Conservation (phyloP, 2,888 invertebrate genomes). For the Orchesella flavescens region DNA sequence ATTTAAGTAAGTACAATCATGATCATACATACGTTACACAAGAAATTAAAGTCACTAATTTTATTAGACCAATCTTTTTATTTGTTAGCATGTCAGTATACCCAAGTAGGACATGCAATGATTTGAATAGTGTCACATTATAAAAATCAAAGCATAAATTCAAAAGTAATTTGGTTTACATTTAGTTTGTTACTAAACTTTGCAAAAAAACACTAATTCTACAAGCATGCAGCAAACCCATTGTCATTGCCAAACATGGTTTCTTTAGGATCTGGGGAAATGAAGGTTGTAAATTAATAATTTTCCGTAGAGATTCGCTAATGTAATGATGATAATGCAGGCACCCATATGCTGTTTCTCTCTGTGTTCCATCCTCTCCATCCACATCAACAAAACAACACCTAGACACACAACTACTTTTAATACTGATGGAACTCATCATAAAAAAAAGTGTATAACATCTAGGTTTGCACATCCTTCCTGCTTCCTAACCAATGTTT, state of each 20-base stretch:
- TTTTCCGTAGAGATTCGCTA: neutral
- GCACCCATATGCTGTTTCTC: neutral
- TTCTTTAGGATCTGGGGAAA: neutral
- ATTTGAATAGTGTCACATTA: too few species aligned
- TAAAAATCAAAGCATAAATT: too few species aligned
- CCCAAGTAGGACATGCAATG: too few species aligned
- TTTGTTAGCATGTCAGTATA: too few species aligned
- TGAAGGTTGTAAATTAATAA: constrained; percentile 6
- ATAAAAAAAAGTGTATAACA: neutral
- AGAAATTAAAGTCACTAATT: too few species aligned
- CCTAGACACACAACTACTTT: neutral
- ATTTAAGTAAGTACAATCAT: too few species aligned
- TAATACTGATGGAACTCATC: too few species aligned
- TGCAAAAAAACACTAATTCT: too few species aligned
- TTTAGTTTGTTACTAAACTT: too few species aligned
- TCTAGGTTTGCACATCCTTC: neutral
- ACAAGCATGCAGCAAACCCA: neutral
- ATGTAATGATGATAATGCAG: neutral
- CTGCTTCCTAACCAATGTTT: neutral
- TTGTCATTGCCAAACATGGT: constrained; percentile 8
- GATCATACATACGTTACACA: too few species aligned
- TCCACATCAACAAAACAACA: neutral
- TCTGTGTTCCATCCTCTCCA: neutral
- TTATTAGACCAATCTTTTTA: too few species aligned
- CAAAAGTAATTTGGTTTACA: too few species aligned